Evolutionary conservation across 2,797 vertebrate genomes (phyloP), one percentile per base, ranked within the genome.

Genomic region (Eidolon dupreanum): DNA sequence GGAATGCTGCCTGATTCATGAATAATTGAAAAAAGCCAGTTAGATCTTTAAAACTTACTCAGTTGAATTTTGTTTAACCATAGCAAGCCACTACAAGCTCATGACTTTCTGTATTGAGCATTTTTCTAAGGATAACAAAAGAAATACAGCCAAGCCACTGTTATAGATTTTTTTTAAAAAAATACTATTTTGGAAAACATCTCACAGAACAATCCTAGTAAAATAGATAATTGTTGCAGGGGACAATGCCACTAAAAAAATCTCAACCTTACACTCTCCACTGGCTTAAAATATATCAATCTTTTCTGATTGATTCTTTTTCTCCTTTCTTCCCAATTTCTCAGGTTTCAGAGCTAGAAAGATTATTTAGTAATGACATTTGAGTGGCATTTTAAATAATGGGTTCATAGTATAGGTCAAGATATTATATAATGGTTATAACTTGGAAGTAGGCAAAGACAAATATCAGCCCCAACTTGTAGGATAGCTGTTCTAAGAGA

Each of bases 361-460:
- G 26, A 84, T 77, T 83, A 73, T 92, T 81, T 89, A n/a, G 53
- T 93, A 84, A 89, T 94, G 91, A 75, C 71, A 96, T 95, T 96
- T 95, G 74, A 70, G 26, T 94, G 88, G 12, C 43, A 90, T 96
- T 90, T 96, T 84, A 92, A 96, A 73, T 96, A 95, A 77, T 65
- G 26, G 17, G 20, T 61, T 87, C 81, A 70, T 31, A 51, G 19
- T 68, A 66, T 49, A 74, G 36, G 33, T 65, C 63, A 89, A 51
- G 71, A 36, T 93, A n/a, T 95, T 95, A 78, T 71, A 77, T 49
- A 90, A 95, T 59, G 41, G 33, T 31, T 41, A 10, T 93, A 73
- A 95, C 63, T 93, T 66, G 22, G 49, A 90, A 74, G 55, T 7
- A 63, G 68, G 11, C 51, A 86, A 86, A 96, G 28, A 57, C 49